These are phyloP conservation scores for Oasisia sp. DNA, from an alignment of 2,888 invertebrate species.

Conservation along the genomic window DNA sequence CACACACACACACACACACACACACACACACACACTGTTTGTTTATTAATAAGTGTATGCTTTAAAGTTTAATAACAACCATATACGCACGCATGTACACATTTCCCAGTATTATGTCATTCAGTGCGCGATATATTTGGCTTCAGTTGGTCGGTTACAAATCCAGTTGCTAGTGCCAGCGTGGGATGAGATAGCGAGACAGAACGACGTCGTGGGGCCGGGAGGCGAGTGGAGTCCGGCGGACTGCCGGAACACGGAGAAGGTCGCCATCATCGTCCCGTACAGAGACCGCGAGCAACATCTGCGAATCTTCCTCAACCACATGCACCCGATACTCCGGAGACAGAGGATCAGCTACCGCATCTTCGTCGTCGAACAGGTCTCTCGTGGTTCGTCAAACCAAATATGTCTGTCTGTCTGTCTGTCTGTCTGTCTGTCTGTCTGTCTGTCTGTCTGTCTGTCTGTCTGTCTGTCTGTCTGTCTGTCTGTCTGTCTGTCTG, in stretches of 20 bases:
- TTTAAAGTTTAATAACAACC: background rate
- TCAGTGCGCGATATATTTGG: background rate
- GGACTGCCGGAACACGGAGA: slow-evolving; percentile 77
- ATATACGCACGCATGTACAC: background rate
- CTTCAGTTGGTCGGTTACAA: background rate
- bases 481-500: too few relatives aligned
- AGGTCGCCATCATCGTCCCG: slow-evolving; percentile 91
- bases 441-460: too few relatives aligned
- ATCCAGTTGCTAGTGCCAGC: background rate
- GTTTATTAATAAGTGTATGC: too few relatives aligned
- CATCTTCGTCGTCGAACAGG: slow-evolving; percentile 92
- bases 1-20: too few relatives aligned
- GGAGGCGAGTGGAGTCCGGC: slow-evolving; percentile 80
- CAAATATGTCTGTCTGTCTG: background rate
- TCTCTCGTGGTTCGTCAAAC: slow-evolving; percentile 66
- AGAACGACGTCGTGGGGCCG: slow-evolving; percentile 52
- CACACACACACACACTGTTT: too few relatives aligned
- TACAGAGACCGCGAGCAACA: slow-evolving; percentile 87
- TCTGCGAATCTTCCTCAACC: slow-evolving; percentile 86
- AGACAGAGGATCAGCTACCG: slow-evolving; percentile 93
- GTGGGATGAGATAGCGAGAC: background rate
- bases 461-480: too few relatives aligned
- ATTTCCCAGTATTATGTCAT: background rate
- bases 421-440: background rate
- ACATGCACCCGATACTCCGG: slow-evolving; percentile 91